Evolutionary conservation across 2,113 vertebrate species (phyloP), one percentile per base, ranked within the genome.

Genomic region (Gambusia holbrooki): DNA sequence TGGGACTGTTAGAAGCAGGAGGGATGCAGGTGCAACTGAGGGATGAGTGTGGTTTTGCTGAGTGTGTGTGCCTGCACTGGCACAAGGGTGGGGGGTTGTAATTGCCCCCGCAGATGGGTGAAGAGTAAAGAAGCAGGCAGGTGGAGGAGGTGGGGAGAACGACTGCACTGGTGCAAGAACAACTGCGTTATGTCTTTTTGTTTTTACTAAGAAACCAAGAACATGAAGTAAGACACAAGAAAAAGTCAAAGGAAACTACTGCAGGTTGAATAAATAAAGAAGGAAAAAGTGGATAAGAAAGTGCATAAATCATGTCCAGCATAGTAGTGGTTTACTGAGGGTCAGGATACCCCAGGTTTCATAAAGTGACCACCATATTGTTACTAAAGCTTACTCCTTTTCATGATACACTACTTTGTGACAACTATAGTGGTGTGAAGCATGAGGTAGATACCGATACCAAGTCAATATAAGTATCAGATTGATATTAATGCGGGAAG

Each of bases 41-140:
- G 88, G 88, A 86, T 91, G 82, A 88, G 75, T 90, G 89, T 86
- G 88, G 88, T 90, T 92, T 89, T 81, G 86, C 84, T 86, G 88
- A 83, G 88, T 90, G 85, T 84, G 87, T 90, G 88, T 84, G 88
- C 82, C 77, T 86, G 85, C 65, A 60, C 62, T 54, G 79, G 87
- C 85, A 90, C 80, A 68, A 71, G 74, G 82, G 14, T 85, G 75
- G 69, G 87, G 85, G 82, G 74, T 86, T 60, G 32, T 87, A 87
- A 87, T 90, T 92, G 90, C 87, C 84, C 89, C 75, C 65, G 33
- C 89, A 90, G 89, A 92, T 89, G 85, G 88, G 88, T 86, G 82
- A 89, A 88, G 81, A 84, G 84, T 82, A 82, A 76, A 84, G 77
- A 77, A 69, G 87, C 22, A 83, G 85, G 81, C 81, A 83, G 7